A percentile compares a stretch with the other conserved stretches of the same genome.
Evolutionary conservation across 2,797 vertebrate species (phyloP).

Genomic region (Lagorchestes hirsutus): DNA sequence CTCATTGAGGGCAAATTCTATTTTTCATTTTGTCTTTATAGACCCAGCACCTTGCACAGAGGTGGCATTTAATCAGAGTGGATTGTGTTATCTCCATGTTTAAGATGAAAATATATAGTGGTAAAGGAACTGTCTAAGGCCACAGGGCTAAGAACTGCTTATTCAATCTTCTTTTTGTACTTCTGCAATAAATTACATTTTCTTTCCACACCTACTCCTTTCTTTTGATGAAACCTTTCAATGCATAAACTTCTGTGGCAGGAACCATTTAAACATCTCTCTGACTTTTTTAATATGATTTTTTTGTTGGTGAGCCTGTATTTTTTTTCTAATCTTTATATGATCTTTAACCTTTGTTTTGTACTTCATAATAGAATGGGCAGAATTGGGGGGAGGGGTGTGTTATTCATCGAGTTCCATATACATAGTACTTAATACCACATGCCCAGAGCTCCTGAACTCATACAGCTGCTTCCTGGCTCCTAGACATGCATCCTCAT

Average conservation of each 20-base stretch:
- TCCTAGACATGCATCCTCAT: neutral
- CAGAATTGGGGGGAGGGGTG: neutral
- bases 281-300: neutral
- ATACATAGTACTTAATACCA: neutral
- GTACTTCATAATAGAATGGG: neutral
- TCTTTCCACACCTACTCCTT: neutral
- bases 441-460: neutral
- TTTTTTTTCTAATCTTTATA: neutral
- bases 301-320: neutral
- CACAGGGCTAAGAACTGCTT: neutral
- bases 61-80: neutral
- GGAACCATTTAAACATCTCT: slow-evolving; percentile 6
- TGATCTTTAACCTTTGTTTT: slow-evolving; percentile 11
- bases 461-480: neutral
- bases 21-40: neutral
- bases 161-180: neutral
- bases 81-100: neutral
- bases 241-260: neutral
- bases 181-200: neutral
- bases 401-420: neutral
- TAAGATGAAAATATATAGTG: neutral
- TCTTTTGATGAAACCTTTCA: slow-evolving; percentile 5
- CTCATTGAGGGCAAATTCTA: neutral
- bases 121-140: neutral
- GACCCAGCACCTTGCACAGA: neutral